phyloP scores from a whole-genome alignment of 2,113 vertebrate genomes.

The Pan troglodytes region DNA sequence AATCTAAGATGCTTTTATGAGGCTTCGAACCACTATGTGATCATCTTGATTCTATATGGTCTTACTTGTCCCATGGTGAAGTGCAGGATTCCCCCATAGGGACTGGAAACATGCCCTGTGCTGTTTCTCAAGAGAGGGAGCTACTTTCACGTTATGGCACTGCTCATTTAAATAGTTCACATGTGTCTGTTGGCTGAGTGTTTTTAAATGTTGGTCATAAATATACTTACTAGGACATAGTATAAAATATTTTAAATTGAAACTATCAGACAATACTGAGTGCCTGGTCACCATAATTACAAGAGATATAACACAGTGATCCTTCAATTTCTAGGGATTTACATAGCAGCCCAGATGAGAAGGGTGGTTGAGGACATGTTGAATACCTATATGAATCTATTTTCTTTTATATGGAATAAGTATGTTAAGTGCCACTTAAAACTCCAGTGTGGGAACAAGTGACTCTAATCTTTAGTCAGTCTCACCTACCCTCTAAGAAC shows the following conservation, averaged over 20 bases:
- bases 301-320: background rate
- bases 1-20: background rate
- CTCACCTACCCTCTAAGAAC: background rate
- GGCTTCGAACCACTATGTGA: background rate
- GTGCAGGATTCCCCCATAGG: background rate
- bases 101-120: too few species aligned
- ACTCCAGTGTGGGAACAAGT: background rate
- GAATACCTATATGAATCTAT: background rate
- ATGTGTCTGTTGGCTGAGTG: background rate
- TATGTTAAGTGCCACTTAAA: background rate
- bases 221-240: background rate
- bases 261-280: background rate
- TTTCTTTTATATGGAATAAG: background rate
- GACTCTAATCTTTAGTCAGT: background rate
- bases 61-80: background rate
- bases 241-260: background rate
- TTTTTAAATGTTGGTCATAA: slow-evolving; percentile 32
- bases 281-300: background rate
- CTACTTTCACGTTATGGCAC: background rate
- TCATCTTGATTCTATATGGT: background rate
- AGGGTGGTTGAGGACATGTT: background rate
- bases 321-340: background rate
- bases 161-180: background rate
- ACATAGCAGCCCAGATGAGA: too few species aligned
- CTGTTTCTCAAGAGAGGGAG: background rate